Conservation (phyloP, 2,888 invertebrate genomes). For the Eugnorisma glareosa region DNA sequence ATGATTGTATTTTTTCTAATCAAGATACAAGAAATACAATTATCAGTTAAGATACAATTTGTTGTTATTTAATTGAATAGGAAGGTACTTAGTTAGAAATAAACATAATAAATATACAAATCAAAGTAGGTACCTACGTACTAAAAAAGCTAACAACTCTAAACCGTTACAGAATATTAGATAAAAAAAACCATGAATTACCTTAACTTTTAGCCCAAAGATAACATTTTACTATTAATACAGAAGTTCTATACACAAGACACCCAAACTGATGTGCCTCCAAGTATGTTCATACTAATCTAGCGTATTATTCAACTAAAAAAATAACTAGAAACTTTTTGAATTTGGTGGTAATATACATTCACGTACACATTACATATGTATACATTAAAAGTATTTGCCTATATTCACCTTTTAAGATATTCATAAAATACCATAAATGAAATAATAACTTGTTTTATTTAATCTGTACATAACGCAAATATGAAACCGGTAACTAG, state of each 20-base stretch:
- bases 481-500: neutral
- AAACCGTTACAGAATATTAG: neutral
- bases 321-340: neutral
- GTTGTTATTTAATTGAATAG: neutral
- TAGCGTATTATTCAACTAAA: constrained; percentile 11
- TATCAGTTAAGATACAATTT: neutral
- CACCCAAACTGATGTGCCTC: constrained; percentile 66
- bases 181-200: neutral
- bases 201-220: constrained; percentile 48
- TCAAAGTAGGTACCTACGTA: neutral
- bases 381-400: neutral
- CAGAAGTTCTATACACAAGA: constrained; percentile 65
- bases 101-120: too few relatives aligned
- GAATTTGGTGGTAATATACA: neutral
- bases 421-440: neutral
- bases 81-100: too few relatives aligned
- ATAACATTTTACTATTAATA: constrained; percentile 56
- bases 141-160: neutral
- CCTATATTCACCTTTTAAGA: neutral
- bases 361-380: too few relatives aligned
- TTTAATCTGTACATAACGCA: neutral
- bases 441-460: neutral
- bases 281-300: constrained; percentile 40
- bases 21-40: neutral
- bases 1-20: neutral